Base-by-base conservation (phyloP, 2,113 vertebrate genomes). In the Acrocephalus kingi region DNA sequence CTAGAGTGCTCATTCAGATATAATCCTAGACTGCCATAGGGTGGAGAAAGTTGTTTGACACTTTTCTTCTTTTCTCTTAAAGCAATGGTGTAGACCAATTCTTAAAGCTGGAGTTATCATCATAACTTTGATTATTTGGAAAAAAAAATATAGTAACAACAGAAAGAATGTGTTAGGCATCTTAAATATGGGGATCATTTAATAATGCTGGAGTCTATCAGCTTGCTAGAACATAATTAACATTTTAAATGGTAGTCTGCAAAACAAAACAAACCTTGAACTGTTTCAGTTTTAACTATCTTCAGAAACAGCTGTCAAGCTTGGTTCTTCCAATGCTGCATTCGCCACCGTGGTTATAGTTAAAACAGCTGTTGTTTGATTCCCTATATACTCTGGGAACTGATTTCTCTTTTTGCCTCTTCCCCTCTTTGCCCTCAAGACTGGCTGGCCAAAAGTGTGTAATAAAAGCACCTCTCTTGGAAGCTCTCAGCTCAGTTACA, bases 391-490 rank as follows among this genome's bases (percentile, higher is more conserved):
- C 20, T 87, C 84, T 69, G 62, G 54, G 37, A 1, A 11, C 28
- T 28, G 66, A 62, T 61, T 54, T 46, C n/a, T 49, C 76, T 55
- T 51, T 48, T 68, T 71, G 4, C 11, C 20, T 49, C 31, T n/a
- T 8, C 4, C 7, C 15, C 10, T 1, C 4, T 13, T 39, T 12
- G 43, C 9, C 4, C 7, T 31, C 0, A 1, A 59, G 31, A 69
- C 25, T 18, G 39, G 24, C 30, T 72, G 76, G 64, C 45, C 48
- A 63, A 41, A 80, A 74, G 43, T 7, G 5, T 28, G 20, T 15
- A 43, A 67, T 35, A 28, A 33, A 84, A 79, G 35, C 85, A 54
- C 11, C 30, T 59, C 73, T 55, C 80, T 15, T 11, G 7, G 45
- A 93, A 95, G 52, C 28, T 82, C 48, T 48, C 21, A 67, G 52